Percentiles rank a stretch among this genome's conserved stretches.
These are phyloP conservation scores for Paraescarpia echinospica DNA, from an alignment of 1,140 invertebrate genomes.

Conservation along the genomic window DNA sequence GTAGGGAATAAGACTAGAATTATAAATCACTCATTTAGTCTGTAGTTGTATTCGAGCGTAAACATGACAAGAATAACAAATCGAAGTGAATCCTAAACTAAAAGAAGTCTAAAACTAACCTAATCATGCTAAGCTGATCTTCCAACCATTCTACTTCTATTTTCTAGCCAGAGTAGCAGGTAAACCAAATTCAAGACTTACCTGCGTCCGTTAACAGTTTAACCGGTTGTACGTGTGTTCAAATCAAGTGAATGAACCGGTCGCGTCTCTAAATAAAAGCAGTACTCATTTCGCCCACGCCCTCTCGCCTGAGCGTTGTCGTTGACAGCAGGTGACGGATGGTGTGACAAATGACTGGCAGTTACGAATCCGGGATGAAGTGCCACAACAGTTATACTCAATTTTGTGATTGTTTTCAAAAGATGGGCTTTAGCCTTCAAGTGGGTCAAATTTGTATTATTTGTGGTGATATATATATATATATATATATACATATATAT, in stretches of 20 bases:
- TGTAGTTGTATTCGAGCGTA: too few species aligned
- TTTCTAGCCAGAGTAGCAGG: neutral
- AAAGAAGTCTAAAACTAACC: neutral
- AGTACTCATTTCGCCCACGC: neutral
- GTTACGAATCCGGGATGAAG: neutral
- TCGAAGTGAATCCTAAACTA: neutral
- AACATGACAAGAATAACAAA: neutral
- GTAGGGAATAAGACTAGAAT: too few species aligned
- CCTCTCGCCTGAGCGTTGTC: neutral
- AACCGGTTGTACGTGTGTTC: neutral
- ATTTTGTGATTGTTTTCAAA: neutral
- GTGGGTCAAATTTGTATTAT: too few species aligned
- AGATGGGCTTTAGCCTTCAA: too few species aligned
- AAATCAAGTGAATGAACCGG: neutral
- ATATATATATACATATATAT: too few species aligned
- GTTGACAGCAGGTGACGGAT: neutral
- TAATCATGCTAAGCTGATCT: neutral
- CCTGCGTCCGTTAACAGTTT: neutral
- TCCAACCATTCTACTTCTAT: neutral
- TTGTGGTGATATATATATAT: too few species aligned
- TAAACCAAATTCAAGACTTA: neutral
- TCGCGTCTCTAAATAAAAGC: neutral
- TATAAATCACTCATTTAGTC: too few species aligned
- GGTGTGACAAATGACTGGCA: neutral
- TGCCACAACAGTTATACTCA: neutral